phyloP scores from a whole-genome alignment of 2,888 invertebrate species.

The Synanthedon tipuliformis region DNA sequence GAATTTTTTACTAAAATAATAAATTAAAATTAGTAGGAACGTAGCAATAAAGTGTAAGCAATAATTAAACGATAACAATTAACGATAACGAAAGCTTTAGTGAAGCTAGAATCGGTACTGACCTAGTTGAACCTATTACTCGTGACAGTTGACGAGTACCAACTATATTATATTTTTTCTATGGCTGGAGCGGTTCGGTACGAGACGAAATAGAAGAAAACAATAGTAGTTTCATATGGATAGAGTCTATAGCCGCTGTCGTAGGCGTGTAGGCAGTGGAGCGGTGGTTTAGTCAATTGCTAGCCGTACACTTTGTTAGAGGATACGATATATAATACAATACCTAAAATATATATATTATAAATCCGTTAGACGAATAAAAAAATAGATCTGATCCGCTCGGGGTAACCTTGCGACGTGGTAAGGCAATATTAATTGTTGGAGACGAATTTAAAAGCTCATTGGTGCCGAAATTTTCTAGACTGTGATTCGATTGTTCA shows the following conservation, averaged over 20 bases:
- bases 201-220: constrained; percentile 44
- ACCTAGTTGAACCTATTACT: constrained; percentile 51
- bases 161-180: constrained; percentile 53
- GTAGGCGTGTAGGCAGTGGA: constrained; percentile 49
- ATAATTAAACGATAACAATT: constrained; percentile 34
- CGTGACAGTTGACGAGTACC: constrained; percentile 35
- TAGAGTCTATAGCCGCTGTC: constrained; percentile 47
- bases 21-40: constrained; percentile 41
- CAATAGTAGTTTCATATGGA: constrained; percentile 21
- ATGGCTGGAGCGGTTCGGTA: constrained; percentile 55
- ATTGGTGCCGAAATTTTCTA: constrained; percentile 68
- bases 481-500: constrained; percentile 70
- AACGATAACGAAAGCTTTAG: constrained; percentile 44
- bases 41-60: constrained; percentile 65
- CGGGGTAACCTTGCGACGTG: constrained; percentile 31
- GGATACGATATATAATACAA: constrained; percentile 38
- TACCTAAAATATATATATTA: constrained; percentile 34
- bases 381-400: constrained; percentile 21
- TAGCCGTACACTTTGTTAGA: constrained; percentile 61
- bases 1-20: constrained; percentile 20
- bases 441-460: constrained; percentile 66
- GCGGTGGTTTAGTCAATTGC: constrained; percentile 65
- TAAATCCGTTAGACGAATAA: constrained; percentile 33
- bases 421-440: constrained; percentile 31
- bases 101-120: constrained; percentile 66